Conservation (phyloP, 2,113 vertebrate species). For the Eudyptes chrysolophus region DNA sequence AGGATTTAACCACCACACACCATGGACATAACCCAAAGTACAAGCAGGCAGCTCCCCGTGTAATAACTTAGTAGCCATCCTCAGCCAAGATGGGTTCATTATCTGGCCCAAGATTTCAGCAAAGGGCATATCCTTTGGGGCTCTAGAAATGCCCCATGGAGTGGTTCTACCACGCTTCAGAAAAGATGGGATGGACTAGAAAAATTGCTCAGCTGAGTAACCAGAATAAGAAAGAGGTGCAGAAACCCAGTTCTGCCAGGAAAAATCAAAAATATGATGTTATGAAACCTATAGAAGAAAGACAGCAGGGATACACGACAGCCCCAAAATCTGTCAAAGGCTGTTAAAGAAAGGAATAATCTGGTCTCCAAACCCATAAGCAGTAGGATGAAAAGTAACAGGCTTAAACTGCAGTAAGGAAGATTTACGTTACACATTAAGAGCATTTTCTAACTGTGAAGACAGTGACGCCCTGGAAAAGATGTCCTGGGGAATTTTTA, state of each 20-base stretch:
- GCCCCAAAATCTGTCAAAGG: not conserved
- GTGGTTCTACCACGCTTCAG: not conserved
- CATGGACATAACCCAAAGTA: not conserved
- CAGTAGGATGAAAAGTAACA: constrained; percentile 29
- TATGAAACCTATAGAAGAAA: not conserved
- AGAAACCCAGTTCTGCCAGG: constrained; percentile 51
- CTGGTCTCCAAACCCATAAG: not conserved
- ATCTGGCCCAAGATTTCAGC: not conserved
- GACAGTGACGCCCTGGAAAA: not conserved
- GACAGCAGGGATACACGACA: not conserved
- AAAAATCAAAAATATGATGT: not conserved
- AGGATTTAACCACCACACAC: not conserved
- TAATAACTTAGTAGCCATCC: not conserved
- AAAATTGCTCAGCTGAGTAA: not conserved
- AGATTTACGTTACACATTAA: constrained; percentile 26
- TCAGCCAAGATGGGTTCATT: not conserved
- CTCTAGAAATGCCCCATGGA: not conserved
- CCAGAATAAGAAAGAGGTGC: not conserved
- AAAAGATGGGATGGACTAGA: not conserved
- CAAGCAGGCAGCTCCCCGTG: not conserved
- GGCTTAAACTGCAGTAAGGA: constrained; percentile 7
- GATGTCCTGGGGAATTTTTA: not conserved
- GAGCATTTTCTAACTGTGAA: constrained; percentile 28
- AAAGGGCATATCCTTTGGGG: not conserved
- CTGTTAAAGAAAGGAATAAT: constrained; percentile 45